Evolutionary conservation across 1,140 invertebrate genomes (phyloP).

Genomic region (Drosophila nigromelanica): DNA sequence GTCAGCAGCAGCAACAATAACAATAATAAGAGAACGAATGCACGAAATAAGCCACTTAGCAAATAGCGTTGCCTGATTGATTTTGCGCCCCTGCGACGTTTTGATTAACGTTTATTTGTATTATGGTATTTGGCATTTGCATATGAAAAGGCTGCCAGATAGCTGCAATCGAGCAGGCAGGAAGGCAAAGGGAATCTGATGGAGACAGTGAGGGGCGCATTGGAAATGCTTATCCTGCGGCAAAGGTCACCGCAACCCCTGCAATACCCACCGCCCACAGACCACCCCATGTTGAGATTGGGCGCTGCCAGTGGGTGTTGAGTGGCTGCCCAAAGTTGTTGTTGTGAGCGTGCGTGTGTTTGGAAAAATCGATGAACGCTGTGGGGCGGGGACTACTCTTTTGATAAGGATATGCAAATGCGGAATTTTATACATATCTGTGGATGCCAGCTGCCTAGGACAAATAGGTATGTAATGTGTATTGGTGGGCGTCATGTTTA

Average conservation of each 20-base stretch:
- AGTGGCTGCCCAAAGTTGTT: slow-evolving; percentile 4
- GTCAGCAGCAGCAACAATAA: slow-evolving; percentile 19
- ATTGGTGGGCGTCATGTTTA: slow-evolving; percentile 44
- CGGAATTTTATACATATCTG: slow-evolving; percentile 15
- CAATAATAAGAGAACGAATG: slow-evolving; percentile 14
- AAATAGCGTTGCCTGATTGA: slow-evolving; percentile 38
- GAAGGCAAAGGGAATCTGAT: slow-evolving; percentile 7
- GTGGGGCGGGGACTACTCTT: slow-evolving; percentile 6
- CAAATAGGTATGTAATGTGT: slow-evolving; percentile 3
- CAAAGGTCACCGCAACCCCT: slow-evolving; percentile 36
- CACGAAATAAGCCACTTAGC: slow-evolving; percentile 40
- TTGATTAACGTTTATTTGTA: slow-evolving; percentile 13
- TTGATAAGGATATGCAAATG: slow-evolving; percentile 52
- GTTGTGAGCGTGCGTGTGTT: slow-evolving; percentile 9
- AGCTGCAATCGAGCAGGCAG: neutral
- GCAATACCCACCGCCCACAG: neutral
- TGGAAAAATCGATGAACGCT: slow-evolving; percentile 44
- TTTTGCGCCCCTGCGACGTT: slow-evolving; percentile 10
- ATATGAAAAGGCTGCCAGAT: slow-evolving; percentile 16
- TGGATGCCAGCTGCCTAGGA: neutral
- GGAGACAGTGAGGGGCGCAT: neutral
- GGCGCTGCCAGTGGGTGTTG: neutral
- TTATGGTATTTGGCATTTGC: slow-evolving; percentile 16
- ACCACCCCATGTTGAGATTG: slow-evolving; percentile 16
- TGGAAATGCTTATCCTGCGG: slow-evolving; percentile 32